Conservation (phyloP, 2,797 vertebrate genomes). For the Miichthys miiuy region DNA sequence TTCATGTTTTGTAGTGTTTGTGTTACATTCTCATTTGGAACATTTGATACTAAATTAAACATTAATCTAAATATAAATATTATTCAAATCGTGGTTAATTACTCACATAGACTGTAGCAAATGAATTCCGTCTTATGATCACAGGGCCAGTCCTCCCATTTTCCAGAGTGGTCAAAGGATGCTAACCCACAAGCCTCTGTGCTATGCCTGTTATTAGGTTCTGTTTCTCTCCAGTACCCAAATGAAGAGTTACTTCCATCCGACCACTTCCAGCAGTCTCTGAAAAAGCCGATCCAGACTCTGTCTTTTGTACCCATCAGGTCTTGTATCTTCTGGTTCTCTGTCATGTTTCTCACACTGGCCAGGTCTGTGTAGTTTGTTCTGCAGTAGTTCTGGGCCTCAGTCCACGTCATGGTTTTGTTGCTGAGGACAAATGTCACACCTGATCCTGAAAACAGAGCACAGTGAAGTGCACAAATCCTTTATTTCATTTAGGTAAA, state of each 20-base stretch:
- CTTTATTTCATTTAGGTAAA: too few species aligned
- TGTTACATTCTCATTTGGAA: too few species aligned
- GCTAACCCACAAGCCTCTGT: too few species aligned
- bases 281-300: conserved; percentile 60
- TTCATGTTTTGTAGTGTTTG: too few species aligned
- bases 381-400: conserved; percentile 61
- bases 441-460: conserved; percentile 5
- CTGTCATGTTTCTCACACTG: conserved; percentile 36
- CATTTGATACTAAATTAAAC: too few species aligned
- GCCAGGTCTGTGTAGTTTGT: conserved; percentile 58
- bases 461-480: background rate
- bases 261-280: conserved; percentile 55
- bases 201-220: conserved; percentile 16
- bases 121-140: background rate
- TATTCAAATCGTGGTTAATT: too few species aligned
- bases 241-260: conserved; percentile 30
- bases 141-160: conserved; percentile 23
- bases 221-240: background rate
- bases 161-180: fast-evolving
- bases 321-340: conserved; percentile 8
- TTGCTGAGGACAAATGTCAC: conserved; percentile 1
- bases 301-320: fast-evolving
- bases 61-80: background rate
- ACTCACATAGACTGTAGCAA: conserved; percentile 30
- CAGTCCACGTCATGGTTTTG: background rate